Evolutionary conservation across 2,797 vertebrate genomes (phyloP).

Genomic region (Syndactyla subalaris): DNA sequence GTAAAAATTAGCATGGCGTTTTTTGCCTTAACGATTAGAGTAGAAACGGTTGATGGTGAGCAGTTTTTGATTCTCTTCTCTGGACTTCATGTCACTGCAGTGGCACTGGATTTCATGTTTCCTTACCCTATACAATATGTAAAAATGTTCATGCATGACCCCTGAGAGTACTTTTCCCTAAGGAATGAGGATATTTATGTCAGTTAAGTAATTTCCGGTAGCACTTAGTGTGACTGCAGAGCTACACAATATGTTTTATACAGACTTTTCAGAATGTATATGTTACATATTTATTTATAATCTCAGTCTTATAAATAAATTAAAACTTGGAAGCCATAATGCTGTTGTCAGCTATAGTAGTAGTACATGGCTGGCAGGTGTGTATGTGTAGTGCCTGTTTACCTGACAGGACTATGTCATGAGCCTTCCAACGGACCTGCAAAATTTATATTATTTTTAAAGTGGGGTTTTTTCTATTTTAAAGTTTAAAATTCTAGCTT

Average conservation of each 20-base stretch:
- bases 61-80: not conserved
- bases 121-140: not conserved
- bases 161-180: not conserved
- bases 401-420: not conserved
- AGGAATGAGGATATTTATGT: not conserved
- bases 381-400: not conserved
- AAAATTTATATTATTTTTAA: not conserved
- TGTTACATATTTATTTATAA: not conserved
- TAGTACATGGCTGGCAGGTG: not conserved
- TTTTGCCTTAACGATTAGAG: not conserved
- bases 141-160: not conserved
- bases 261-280: not conserved
- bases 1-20: not conserved
- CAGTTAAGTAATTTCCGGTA: not conserved
- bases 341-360: not conserved
- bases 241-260: not conserved
- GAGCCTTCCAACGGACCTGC: not conserved
- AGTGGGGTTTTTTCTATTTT: not conserved
- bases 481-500: not conserved
- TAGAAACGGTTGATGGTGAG: not conserved
- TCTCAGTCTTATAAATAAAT: not conserved
- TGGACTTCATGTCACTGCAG: not conserved
- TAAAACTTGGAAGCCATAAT: not conserved
- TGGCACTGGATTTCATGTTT: not conserved
- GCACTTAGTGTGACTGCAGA: not conserved